These are phyloP conservation scores for Phyllotis vaccarum DNA, from an alignment of 2,797 vertebrate species.

Conservation along the genomic window DNA sequence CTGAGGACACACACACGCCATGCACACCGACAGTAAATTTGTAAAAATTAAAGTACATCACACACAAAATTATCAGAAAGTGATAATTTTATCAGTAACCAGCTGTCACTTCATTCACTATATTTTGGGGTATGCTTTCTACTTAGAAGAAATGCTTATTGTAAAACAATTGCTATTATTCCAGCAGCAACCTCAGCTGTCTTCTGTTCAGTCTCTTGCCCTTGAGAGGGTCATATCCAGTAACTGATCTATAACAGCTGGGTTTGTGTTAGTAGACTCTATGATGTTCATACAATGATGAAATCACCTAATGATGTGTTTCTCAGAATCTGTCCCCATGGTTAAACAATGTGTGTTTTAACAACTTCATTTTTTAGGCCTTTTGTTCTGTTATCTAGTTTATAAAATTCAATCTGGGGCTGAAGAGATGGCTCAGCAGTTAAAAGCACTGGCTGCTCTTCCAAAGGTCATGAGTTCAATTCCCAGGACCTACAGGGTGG, in stretches of 20 bases:
- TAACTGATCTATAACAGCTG: background rate
- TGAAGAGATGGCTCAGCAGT: no score
- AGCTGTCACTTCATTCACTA: background rate
- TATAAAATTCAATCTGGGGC: background rate
- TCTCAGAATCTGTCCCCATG: background rate
- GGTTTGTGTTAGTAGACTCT: background rate
- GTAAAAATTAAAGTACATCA: background rate
- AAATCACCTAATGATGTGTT: background rate
- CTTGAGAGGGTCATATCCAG: background rate
- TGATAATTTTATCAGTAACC: background rate
- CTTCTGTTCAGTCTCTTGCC: background rate
- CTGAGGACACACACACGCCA: background rate
- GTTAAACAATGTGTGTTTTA: background rate
- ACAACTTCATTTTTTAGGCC: background rate
- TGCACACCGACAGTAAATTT: background rate
- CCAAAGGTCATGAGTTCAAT: no score
- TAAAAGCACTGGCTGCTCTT: no score
- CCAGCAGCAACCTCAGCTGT: background rate
- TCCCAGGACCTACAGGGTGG: no score
- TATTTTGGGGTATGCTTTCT: background rate
- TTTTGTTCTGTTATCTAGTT: slow-evolving; percentile 30
- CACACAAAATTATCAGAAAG: background rate
- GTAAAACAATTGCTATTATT: background rate
- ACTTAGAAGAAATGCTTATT: background rate
- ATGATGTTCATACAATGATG: background rate